Evolutionary conservation across 2,797 vertebrate genomes (phyloP), one percentile per base, ranked within the genome.

Genomic region (Salarias fasciatus): DNA sequence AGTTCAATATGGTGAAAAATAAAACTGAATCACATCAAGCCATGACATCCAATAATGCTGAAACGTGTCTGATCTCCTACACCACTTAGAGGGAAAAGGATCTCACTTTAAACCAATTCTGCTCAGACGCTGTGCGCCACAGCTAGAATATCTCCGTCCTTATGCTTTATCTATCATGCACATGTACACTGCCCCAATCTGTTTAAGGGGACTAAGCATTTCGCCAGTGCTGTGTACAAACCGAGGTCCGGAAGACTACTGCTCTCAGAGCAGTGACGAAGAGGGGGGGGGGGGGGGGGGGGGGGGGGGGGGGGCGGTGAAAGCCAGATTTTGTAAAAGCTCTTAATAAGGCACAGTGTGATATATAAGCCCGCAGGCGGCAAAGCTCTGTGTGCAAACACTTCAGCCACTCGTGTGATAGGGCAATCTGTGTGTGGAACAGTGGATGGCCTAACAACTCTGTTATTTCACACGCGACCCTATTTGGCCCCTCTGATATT

Each of bases 281-380:
- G 52, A 64, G 82, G 82, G 73, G 76, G 75, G 58, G 63, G 71
- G 77, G 64, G 82, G 82, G 73, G 76, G 75, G 58, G 63, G 71
- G 77, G 64, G 82, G 82, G 73, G 76, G 75, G 64, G 82, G 82
- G 73, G 76, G 75, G 58, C 63, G 71, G 77, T 88, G 85, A 91
- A 91, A 89, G 89, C 84, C 82, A 85, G 88, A 91, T 92, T 92
- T 91, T 86, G 85, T 89, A 89, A 88, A 90, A 90, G 75, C 86
- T 85, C 80, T 90, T 89, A 86, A 88, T 88, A 88, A 88, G 85
- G 79, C 86, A 86, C 86, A 88, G 85, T 89, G 79, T 88, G 87
- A 90, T 86, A 86, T 81, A 79, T 86, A 88, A 87, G 86, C 88
- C 89, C 8, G 61, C 75, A 81, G 87, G 88, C 85, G 53, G 86